Base-by-base conservation (phyloP, 2,797 vertebrate species). In the Platyrinchus mystaceus region DNA sequence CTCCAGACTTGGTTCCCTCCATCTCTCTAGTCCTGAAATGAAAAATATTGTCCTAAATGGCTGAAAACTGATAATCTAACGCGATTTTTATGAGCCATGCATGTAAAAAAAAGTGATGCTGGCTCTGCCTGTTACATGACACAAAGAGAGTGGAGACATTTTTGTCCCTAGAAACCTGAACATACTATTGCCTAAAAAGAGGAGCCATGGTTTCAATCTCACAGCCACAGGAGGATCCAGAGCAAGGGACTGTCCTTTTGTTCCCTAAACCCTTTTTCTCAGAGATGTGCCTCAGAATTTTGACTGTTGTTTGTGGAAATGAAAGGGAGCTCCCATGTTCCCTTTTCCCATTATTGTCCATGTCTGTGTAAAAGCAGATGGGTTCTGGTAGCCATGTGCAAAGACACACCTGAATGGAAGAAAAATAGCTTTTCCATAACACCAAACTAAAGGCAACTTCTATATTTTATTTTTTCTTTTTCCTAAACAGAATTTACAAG, bases 401-500 rank as follows among this genome's bases (percentile, higher is more conserved):
- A 87, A 90, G 52, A 34, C 14, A 55, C 0, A 1, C 50, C 37
- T 49, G 23, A 91, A 27, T n/a, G 14, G 58, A 93, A 91, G n/a
- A 69, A 81, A 92, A 94, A 66, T 6, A 30, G 9, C 9, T 71
- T 78, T 77, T 86, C 39, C 9, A 53, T 17, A 50, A 39, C 13
- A n/a, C 8, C 39, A 92, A 87, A 81, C 9, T 46, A 55, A 67
- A 78, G 8, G 37, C 3, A 23, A 30, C 6, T 16, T 46, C 22
- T 30, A 30, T 22, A 62, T 41, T 70, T 64, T 64, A 43, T 34
- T 23, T 41, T 52, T 62, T n/a, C 56, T 49, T 68, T 69, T 26
- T 22, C 20, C 32, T 39, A 12, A 68, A 46, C 19, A 93, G 58
- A 88, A 94, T 93, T 95, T 96, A 90, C 52, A 95, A 94, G 68